Evolutionary conservation across 1,140 invertebrate species (phyloP), one percentile per base, ranked within the genome.

Genomic region (Cydia splendana): DNA sequence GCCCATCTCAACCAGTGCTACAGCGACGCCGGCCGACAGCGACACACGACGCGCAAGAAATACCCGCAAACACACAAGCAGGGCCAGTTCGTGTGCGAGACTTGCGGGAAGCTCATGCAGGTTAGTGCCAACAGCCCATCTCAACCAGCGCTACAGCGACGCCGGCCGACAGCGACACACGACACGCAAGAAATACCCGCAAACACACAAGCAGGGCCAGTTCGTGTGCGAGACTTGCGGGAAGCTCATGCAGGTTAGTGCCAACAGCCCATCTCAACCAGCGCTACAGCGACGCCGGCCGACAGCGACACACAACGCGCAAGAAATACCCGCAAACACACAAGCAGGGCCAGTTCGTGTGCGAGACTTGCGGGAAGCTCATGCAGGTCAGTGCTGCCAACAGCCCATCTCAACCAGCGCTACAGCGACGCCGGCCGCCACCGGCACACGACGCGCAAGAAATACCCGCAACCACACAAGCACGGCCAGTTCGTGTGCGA

Each of bases 71-170:
- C 30, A 9, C 34, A n/a, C 20, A 30, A 30, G 34, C 15, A 4
- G 34, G 67, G 67, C n/a, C n/a, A 38, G 34, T 34, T 18, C 67
- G 34, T 71, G 67, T 71, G 67, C 34, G 67, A 71, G 67, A n/a
- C 12, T 4, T 71, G 67, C 67, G 67, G 67, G 2, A 71, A 71
- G 7, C n/a, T 62, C 18, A 62, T 62, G 53, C n/a, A 62, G 18
- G 53, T 62, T 24, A 24, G 24, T 24, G 24, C 24, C 24, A 24
- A 24, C 30, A 34, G 30, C 30, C 30, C 65, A 69, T 13, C 30
- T 42, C 28, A 42, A 42, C 34, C 30, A 18, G 30, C 34, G 67
- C 3, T 71, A 38, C 6, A 30, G 67, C 30, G 57, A 38, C 5
- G 34, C 34, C 65, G 65, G 13, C 12, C 34, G 67, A n/a, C 24